These are phyloP conservation scores for Montipora capitata DNA, from an alignment of 92 coral and sea anemone genomes.

Conservation along the genomic window DNA sequence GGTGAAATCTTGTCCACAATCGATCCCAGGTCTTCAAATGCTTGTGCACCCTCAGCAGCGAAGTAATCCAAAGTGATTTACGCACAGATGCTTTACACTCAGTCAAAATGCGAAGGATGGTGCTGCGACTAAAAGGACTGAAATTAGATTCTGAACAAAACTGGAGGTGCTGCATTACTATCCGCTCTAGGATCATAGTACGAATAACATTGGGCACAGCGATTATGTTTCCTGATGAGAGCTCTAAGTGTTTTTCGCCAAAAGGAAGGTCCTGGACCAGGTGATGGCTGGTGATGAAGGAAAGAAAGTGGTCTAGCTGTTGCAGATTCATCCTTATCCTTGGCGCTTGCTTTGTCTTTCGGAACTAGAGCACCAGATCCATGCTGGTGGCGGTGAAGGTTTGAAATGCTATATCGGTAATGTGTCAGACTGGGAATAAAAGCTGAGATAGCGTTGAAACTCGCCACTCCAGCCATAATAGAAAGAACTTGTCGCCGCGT, in stretches of 20 bases:
- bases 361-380: constrained; percentile 35
- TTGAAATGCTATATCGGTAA: constrained; percentile 33
- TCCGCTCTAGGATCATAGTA: constrained; percentile 34
- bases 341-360: background rate
- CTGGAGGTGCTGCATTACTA: constrained; percentile 37
- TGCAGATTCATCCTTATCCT: constrained; percentile 10
- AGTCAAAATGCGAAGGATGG: constrained; percentile 36
- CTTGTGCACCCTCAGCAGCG: constrained; percentile 28
- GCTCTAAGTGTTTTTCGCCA: constrained; percentile 21
- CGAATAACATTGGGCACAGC: constrained; percentile 41
- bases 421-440: constrained; percentile 40
- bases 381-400: constrained; percentile 18
- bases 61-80: constrained; percentile 48
- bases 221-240: constrained; percentile 49
- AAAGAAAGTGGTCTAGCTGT: constrained; percentile 43
- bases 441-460: constrained; percentile 16
- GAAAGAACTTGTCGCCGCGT: constrained; percentile 54
- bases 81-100: constrained; percentile 48
- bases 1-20: constrained; percentile 3
- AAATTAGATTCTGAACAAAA: too few relatives aligned
- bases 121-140: constrained; percentile 29
- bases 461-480: constrained; percentile 49
- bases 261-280: constrained; percentile 53
- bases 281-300: constrained; percentile 53
- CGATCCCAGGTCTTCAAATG: constrained; percentile 36